These are phyloP conservation scores for Heliocidaris erythrogramma DNA, from an alignment of 35 echinoderm and acorn worm genomes.

Conservation along the genomic window DNA sequence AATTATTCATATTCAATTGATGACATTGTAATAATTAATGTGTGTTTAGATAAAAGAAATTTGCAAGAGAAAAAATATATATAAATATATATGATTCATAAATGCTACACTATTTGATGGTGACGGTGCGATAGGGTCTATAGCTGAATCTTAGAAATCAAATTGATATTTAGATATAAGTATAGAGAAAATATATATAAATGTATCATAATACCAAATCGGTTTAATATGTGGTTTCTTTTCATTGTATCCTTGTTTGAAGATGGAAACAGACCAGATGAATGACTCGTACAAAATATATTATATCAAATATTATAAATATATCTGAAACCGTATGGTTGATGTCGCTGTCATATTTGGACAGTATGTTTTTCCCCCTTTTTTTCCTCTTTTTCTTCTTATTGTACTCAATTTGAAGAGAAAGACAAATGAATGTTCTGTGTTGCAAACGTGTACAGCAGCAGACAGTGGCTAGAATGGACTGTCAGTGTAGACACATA, in stretches of 20 bases:
- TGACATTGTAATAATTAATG: neutral
- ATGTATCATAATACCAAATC: conserved; percentile 53
- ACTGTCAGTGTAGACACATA: conserved; percentile 34
- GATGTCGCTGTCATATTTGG: conserved; percentile 41
- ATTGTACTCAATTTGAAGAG: neutral
- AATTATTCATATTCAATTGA: conserved; percentile 19
- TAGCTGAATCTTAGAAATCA: conserved; percentile 43
- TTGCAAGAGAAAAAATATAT: neutral
- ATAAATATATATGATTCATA: conserved; percentile 37
- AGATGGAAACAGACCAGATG: neutral
- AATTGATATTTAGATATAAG: conserved; percentile 40
- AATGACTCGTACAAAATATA: conserved; percentile 32
- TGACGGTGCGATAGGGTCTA: conserved; percentile 1
- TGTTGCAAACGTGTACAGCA: conserved; percentile 28
- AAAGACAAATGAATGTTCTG: conserved; percentile 25
- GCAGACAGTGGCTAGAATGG: conserved; percentile 21
- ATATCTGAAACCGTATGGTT: conserved; percentile 28
- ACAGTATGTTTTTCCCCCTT: neutral
- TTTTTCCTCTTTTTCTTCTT: conserved; percentile 10
- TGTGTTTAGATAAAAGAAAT: conserved; percentile 44
- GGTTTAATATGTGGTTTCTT: conserved; percentile 37
- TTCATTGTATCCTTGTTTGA: conserved; percentile 36
- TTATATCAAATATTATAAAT: conserved; percentile 56
- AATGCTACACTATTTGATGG: conserved; percentile 38
- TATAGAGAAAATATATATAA: conserved; percentile 53